Evolutionary conservation across 2,113 vertebrate genomes (phyloP), one percentile per base, ranked within the genome.

Genomic region (Sciurus niger): DNA sequence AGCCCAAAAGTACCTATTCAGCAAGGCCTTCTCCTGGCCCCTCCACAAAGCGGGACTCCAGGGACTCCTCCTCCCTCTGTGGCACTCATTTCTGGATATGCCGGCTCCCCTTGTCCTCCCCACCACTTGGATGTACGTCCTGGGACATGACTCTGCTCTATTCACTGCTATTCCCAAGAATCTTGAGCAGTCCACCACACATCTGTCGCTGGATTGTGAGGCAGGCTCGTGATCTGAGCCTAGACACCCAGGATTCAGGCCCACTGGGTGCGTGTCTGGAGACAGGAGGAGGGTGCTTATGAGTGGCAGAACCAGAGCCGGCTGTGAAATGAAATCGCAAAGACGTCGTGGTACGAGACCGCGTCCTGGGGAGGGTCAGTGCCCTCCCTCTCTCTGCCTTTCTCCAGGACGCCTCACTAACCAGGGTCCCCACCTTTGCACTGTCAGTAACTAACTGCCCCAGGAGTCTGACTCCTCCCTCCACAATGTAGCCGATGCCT

Each of bases 251-350:
- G 72, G 4, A 1, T 67, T 76, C 32, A 24, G 48, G 24, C 48
- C 1, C 4, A 11, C 37, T 55, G 17, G 9, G 60, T 25, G 2
- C 18, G 0, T 0, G 6, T 46, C 25, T 1, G 0, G 3, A 83
- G 37, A 40, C 14, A 67, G 72, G 20, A 4, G 20, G 63, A 9
- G 9, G 9, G n/a, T 55, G 55, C 55, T 22, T 18, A 18, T 18
- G 55, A 20, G 55, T 22, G 18, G 18, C 55, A 58, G 20, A 6
- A 20, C 6, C 55, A 58, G 55, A 6, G 18, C 55, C 20, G 55
- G 18, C 20, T 22, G 53, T 20, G 55, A 58, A 22, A 58, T 22
- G 55, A 58, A 6, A 1, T 20, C 18, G 1, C 51, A 51, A 13
- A 48, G 11, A 51, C 1, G 55, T 22, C 5, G 1, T 20, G 55